phyloP scores from a whole-genome alignment of 2,888 invertebrate species.

The Aricia artaxerxes region DNA sequence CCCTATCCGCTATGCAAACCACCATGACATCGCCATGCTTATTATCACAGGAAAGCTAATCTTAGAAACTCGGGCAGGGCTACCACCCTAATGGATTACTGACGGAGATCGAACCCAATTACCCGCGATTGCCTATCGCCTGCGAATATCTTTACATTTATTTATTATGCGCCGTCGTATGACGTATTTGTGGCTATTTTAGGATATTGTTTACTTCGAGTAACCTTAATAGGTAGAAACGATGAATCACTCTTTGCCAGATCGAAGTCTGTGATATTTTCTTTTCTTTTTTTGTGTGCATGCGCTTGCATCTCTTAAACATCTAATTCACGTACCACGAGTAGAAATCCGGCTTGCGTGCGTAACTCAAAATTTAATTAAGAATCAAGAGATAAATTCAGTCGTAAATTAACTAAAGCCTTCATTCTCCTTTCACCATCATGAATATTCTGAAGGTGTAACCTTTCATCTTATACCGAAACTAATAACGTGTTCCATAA shows the following conservation, averaged over 20 bases:
- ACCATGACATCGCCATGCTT: constrained; percentile 47
- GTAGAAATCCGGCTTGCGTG: background rate
- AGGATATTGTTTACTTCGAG: background rate
- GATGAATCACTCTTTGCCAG: background rate
- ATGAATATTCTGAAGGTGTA: constrained; percentile 22
- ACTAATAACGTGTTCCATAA: constrained; percentile 48
- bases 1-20: constrained; percentile 53
- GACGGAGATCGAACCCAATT: constrained; percentile 61
- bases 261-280: background rate
- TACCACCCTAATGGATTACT: constrained; percentile 61
- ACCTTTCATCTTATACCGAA: constrained; percentile 14
- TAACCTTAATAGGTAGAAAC: background rate
- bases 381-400: background rate
- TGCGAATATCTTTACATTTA: constrained; percentile 21
- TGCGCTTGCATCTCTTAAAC: background rate
- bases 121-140: constrained; percentile 35
- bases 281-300: background rate
- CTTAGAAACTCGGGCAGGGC: constrained; percentile 52
- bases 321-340: background rate
- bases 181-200: constrained; percentile 14
- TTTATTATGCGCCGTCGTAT: constrained; percentile 13
- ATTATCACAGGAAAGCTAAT: constrained; percentile 58
- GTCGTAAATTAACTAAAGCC: constrained; percentile 10
- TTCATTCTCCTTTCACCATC: constrained; percentile 13
- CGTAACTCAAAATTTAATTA: constrained; percentile 12